Conservation (phyloP, 2,113 vertebrate species). For the Tichodroma muraria region DNA sequence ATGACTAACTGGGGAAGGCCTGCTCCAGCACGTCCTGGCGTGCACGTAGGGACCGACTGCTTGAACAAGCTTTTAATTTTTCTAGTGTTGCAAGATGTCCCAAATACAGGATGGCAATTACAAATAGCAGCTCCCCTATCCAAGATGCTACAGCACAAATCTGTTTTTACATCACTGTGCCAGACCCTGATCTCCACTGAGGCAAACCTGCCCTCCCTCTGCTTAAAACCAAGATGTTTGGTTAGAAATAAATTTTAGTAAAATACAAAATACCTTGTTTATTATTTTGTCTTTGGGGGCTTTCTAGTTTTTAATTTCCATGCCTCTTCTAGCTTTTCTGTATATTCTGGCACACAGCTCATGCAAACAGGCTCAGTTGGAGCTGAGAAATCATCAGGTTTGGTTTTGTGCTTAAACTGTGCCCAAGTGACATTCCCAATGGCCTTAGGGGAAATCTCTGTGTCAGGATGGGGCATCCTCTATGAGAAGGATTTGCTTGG, state of each 20-base stretch:
- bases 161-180: background rate
- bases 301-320: background rate
- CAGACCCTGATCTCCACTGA: background rate
- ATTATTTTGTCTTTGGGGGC: background rate
- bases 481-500: background rate
- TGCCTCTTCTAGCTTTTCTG: background rate
- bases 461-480: background rate
- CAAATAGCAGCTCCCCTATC: background rate
- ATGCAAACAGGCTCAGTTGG: fast-evolving
- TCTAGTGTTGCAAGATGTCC: background rate
- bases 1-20: background rate
- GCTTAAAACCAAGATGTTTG: background rate
- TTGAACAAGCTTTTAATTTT: background rate
- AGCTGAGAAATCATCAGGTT: background rate
- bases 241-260: background rate
- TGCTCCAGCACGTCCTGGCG: background rate
- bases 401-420: background rate
- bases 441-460: background rate
- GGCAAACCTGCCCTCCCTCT: background rate
- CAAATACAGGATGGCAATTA: background rate
- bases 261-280: background rate
- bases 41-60: fast-evolving
- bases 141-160: background rate
- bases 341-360: background rate
- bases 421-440: fast-evolving